Percentiles rank a stretch among this genome's conserved stretches.
These are phyloP conservation scores for Myiothlypis chrysogaster DNA, from an alignment of 2,797 vertebrate genomes.

Conservation along the genomic window DNA sequence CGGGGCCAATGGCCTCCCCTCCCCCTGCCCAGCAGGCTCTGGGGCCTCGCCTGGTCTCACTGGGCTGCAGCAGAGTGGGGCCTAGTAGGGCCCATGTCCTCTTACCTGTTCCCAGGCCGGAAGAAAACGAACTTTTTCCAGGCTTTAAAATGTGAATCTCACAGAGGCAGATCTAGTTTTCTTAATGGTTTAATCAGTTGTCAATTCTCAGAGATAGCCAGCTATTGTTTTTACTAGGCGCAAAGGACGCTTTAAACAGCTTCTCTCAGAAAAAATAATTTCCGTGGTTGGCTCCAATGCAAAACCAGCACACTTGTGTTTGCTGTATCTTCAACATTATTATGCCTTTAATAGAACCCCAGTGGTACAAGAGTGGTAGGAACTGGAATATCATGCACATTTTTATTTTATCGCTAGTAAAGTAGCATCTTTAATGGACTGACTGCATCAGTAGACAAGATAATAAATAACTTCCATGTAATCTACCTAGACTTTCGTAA, in stretches of 20 bases:
- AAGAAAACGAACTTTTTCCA: background rate
- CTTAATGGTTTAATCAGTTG: background rate
- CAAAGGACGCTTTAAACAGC: background rate
- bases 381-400: background rate
- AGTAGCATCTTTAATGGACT: background rate
- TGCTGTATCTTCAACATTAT: background rate
- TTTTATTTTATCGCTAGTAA: background rate
- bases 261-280: background rate
- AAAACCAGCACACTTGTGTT: background rate
- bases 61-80: background rate
- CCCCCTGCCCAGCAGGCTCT: background rate
- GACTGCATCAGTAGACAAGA: background rate
- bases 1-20: background rate
- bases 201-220: background rate
- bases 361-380: background rate
- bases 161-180: background rate
- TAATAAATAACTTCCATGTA: background rate
- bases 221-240: background rate
- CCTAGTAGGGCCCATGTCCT: background rate
- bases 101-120: background rate
- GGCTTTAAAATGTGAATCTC: background rate
- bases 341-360: background rate
- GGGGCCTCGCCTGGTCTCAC: rapidly evolving
- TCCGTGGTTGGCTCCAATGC: background rate
- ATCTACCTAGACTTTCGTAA: background rate